Percentiles rank a stretch among this genome's conserved stretches.
These are phyloP conservation scores for Eidolon helvum DNA, from an alignment of 2,113 vertebrate species.

Conservation along the genomic window DNA sequence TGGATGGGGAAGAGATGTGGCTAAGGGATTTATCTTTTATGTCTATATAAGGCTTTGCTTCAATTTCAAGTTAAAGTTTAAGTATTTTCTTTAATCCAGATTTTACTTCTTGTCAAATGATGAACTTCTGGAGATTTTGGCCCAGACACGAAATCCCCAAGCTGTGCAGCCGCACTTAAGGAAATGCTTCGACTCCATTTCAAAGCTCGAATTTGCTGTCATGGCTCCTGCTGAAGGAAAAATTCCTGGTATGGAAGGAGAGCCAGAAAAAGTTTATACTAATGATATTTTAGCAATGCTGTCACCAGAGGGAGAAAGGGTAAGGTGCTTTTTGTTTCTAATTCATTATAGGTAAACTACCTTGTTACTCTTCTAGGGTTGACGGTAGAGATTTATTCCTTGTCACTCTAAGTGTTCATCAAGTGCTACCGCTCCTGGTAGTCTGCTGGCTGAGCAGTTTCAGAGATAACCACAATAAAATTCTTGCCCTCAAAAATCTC, in stretches of 20 bases:
- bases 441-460: not conserved
- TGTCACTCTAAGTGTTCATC: not conserved
- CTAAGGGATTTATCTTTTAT: not conserved
- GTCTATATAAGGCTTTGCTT: not conserved
- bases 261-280: conserved; percentile 84
- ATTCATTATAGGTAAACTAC: not conserved
- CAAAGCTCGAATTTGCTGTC: conserved; percentile 86
- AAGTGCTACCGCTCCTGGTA: not conserved
- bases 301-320: conserved; percentile 90
- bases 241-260: conserved; percentile 66
- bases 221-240: conserved; percentile 68
- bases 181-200: conserved; percentile 91
- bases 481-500: not conserved
- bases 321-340: conserved; percentile 58
- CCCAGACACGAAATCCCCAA: conserved; percentile 90
- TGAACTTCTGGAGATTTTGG: conserved; percentile 91
- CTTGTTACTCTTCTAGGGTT: not conserved
- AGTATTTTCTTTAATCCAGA: conserved; percentile 74
- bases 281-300: conserved; percentile 90
- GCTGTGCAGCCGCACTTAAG: conserved; percentile 90
- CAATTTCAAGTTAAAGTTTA: not conserved
- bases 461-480: not conserved
- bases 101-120: conserved; percentile 93
- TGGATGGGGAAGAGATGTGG: not conserved
- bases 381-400: not conserved